These are phyloP conservation scores for Ichneumon xanthorius DNA, from an alignment of 2,888 invertebrate genomes.

Conservation along the genomic window DNA sequence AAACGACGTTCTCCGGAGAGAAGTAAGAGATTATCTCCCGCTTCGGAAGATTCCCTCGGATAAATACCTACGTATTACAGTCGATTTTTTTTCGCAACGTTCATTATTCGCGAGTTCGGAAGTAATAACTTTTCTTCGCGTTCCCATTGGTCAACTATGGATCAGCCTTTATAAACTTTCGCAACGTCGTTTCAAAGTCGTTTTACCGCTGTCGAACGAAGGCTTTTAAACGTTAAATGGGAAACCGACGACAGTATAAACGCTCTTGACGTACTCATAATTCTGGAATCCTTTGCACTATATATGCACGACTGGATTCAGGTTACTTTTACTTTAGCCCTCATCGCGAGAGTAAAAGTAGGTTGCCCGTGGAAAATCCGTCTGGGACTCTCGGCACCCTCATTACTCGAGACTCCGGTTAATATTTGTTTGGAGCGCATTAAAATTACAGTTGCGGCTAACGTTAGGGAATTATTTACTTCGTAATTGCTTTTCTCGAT, in stretches of 20 bases:
- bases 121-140: slow-evolving; percentile 20
- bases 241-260: neutral
- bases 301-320: slow-evolving; percentile 4
- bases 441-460: slow-evolving; percentile 49
- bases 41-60: neutral
- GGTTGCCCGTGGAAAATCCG: slow-evolving; percentile 61
- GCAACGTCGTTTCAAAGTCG: neutral
- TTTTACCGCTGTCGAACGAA: neutral
- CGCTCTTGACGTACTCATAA: neutral
- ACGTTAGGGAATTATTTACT: slow-evolving; percentile 42
- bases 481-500: slow-evolving; percentile 31
- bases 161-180: neutral
- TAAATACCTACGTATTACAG: neutral
- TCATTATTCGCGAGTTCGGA: slow-evolving; percentile 34
- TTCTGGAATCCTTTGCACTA: slow-evolving; percentile 14
- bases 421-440: slow-evolving; percentile 25
- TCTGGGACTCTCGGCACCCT: slow-evolving; percentile 25
- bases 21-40: slow-evolving; percentile 50
- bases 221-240: neutral
- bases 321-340: slow-evolving; percentile 50
- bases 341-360: slow-evolving; percentile 62
- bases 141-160: slow-evolving; percentile 3
- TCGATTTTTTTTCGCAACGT: slow-evolving; percentile 13
- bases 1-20: slow-evolving; percentile 65
- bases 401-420: slow-evolving; percentile 41